Percentiles rank a stretch among this genome's conserved stretches.
Conservation (phyloP, 2,113 vertebrate genomes). For the Mugil cephalus region DNA sequence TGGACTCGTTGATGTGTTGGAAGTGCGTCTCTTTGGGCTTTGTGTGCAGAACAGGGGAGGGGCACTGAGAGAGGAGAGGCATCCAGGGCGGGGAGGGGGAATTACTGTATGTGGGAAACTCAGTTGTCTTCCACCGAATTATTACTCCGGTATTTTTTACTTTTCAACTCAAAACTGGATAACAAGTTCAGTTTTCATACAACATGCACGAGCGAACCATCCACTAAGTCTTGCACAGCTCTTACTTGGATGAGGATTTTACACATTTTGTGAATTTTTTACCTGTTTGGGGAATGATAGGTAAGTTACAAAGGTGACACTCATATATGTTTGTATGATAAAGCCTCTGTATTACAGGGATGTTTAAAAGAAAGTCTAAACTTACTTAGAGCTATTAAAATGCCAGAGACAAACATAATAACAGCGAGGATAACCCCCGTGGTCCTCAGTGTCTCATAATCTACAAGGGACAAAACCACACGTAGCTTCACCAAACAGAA, state of each 20-base stretch:
- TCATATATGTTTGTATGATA: constrained; percentile 6
- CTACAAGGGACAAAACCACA: constrained; percentile 71
- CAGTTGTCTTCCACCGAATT: not conserved
- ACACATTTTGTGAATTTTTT: constrained; percentile 87
- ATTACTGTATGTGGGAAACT: constrained; percentile 28
- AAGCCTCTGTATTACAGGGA: constrained; percentile 3
- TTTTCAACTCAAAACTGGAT: constrained; percentile 17
- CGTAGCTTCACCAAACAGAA: not conserved
- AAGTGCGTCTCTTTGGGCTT: constrained; percentile 49
- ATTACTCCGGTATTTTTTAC: not conserved
- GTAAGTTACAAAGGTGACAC: constrained; percentile 58
- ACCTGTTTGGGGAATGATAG: constrained; percentile 83
- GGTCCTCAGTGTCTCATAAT: constrained; percentile 90
- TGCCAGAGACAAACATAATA: constrained; percentile 90
- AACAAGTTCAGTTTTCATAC: constrained; percentile 69
- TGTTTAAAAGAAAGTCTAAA: constrained; percentile 38
- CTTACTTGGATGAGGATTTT: constrained; percentile 87
- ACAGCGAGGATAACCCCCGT: constrained; percentile 89
- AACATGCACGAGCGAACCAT: constrained; percentile 81
- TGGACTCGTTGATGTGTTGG: constrained; percentile 63
- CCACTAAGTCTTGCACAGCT: constrained; percentile 62
- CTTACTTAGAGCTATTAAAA: constrained; percentile 91
- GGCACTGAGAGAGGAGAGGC: constrained; percentile 47
- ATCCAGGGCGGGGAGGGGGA: constrained; percentile 53
- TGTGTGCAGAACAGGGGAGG: constrained; percentile 40